phyloP scores from a whole-genome alignment of 2,113 vertebrate genomes.

The Copsychus sechellarum region DNA sequence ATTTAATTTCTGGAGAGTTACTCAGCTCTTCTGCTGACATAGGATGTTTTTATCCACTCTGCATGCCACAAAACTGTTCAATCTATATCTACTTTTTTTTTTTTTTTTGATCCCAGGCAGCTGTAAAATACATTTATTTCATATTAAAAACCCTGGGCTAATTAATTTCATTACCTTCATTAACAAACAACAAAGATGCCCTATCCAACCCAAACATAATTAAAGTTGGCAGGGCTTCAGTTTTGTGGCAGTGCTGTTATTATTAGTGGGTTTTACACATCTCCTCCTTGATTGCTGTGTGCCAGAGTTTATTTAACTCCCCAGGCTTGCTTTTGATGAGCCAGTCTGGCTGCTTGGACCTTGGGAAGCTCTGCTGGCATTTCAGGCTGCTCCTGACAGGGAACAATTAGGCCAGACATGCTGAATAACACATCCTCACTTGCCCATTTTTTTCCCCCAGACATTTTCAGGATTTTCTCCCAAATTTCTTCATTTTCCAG shows the following conservation, averaged over 20 bases:
- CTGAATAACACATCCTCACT: neutral
- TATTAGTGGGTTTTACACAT: conserved; percentile 45
- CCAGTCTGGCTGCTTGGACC: conserved; percentile 77
- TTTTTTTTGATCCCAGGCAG: neutral
- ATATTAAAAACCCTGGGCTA: conserved; percentile 43
- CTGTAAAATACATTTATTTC: conserved; percentile 61
- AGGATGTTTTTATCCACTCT: neutral
- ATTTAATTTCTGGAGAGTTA: neutral
- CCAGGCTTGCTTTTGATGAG: conserved; percentile 71
- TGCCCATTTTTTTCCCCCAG: no score
- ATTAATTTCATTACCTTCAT: conserved; percentile 59
- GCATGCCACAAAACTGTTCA: neutral
- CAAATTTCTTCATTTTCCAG: no score
- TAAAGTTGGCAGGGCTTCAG: conserved; percentile 74
- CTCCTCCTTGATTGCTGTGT: conserved; percentile 74
- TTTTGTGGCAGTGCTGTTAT: conserved; percentile 24
- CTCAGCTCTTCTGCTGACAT: neutral
- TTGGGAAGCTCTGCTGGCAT: conserved; percentile 57
- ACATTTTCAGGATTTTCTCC: no score
- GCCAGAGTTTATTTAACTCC: conserved; percentile 80
- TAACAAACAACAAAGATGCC: conserved; percentile 61
- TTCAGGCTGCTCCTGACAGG: conserved; percentile 17
- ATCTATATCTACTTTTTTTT: neutral
- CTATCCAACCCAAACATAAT: conserved; percentile 72
- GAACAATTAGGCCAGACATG: conserved; percentile 52